Conservation (phyloP, 2,888 invertebrate genomes). For the Diarsia brunnea region DNA sequence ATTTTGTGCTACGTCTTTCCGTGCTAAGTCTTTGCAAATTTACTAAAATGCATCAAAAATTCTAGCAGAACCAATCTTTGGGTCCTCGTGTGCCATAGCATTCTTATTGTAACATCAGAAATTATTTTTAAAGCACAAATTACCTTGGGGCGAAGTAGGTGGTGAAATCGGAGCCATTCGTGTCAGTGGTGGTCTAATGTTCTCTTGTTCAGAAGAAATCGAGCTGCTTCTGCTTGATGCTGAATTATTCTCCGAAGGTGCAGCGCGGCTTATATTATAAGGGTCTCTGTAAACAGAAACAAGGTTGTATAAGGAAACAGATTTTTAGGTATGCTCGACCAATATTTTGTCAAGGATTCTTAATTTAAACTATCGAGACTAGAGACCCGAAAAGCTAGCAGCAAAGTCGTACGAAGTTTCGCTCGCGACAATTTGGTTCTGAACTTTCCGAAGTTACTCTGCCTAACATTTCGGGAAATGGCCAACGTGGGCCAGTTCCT, state of each 20-base stretch:
- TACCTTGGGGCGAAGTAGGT: conserved; percentile 85
- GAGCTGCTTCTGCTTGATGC: conserved; percentile 88
- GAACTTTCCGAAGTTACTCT: background rate
- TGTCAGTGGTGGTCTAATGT: conserved; percentile 85
- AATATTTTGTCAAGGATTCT: background rate
- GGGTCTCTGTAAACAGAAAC: conserved; percentile 67
- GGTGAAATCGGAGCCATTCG: conserved; percentile 87
- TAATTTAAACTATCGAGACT: conserved; percentile 9
- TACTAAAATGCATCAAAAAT: background rate
- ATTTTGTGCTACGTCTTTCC: background rate
- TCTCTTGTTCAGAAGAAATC: conserved; percentile 87
- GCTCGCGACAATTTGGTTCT: background rate
- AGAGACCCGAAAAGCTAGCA: background rate
- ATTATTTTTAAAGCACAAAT: background rate
- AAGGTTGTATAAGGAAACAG: background rate
- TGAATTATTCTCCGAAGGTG: conserved; percentile 81
- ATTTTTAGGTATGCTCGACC: background rate
- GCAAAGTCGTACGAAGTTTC: background rate
- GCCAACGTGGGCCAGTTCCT: background rate
- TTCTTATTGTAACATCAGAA: background rate
- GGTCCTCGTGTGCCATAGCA: background rate
- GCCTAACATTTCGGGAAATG: background rate
- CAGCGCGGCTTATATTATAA: conserved; percentile 74
- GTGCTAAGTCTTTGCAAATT: background rate
- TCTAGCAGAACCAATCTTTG: background rate